Evolutionary conservation across 2,888 invertebrate species (phyloP), one percentile per base, ranked within the genome.

Genomic region (Carabus problematicus): DNA sequence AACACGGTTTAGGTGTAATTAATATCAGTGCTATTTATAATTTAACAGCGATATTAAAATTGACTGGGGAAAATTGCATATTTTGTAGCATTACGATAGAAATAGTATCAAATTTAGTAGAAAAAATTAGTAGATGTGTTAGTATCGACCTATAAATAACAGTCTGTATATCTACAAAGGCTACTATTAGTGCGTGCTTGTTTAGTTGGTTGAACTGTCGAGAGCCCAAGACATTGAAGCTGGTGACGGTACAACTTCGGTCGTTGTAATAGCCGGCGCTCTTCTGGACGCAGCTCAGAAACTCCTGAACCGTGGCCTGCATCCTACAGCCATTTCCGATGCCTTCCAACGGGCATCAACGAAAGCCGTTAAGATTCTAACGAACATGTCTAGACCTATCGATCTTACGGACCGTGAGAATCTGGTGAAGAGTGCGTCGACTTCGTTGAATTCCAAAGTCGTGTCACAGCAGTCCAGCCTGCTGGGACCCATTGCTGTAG

Each of bases 151-250:
- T n/a, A n/a, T n/a, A n/a, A n/a, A n/a, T n/a, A n/a, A n/a, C n/a
- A n/a, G n/a, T n/a, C n/a, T n/a, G n/a, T n/a, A n/a, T n/a, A n/a
- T n/a, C n/a, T n/a, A n/a, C n/a, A n/a, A n/a, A n/a, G n/a, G n/a
- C n/a, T n/a, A n/a, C n/a, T n/a, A n/a, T n/a, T n/a, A n/a, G n/a
- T n/a, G n/a, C n/a, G n/a, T n/a, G n/a, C n/a, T 12, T 45, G 2
- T 85, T 64, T 78, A 95, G 95, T 85, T 99, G 79, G 99, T 99
- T 3, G 99, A 99, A 83, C 85, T 99, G 73, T 98, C 98, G 1
- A 93, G 96, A 77, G 98, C 99, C 14, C 99, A 98, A 84, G 99
- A 99, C 82, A 91, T 98, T 76, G 98, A 98, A 83, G 99, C 99
- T 76, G 99, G 99, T 56, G 99, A 99, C 85, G 99, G 99, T 70